These are phyloP conservation scores for Cordilura impudica DNA, from an alignment of 2,888 invertebrate species.

Conservation along the genomic window DNA sequence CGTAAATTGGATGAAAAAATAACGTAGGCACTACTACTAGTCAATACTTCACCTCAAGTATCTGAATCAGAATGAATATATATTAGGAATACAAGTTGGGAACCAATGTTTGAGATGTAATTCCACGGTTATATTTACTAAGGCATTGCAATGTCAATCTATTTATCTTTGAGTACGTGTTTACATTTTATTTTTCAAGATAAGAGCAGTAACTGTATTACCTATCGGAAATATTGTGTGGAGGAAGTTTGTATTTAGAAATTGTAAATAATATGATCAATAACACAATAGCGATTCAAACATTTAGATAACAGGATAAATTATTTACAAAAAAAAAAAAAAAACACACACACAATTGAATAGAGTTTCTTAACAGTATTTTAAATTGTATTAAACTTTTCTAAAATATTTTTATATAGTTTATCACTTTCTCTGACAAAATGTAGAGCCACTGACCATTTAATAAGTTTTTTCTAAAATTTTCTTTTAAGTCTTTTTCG, in stretches of 20 bases:
- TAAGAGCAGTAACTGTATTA: neutral
- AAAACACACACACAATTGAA: too few relatives aligned
- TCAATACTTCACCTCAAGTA: too few relatives aligned
- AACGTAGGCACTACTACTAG: too few relatives aligned
- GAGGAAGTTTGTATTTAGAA: neutral
- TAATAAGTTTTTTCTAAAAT: slow-evolving; percentile 33
- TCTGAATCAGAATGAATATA: too few relatives aligned
- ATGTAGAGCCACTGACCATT: slow-evolving; percentile 55
- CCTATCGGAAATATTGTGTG: neutral
- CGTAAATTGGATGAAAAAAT: too few relatives aligned
- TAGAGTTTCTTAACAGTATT: neutral
- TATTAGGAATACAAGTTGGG: neutral
- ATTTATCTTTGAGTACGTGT: neutral
- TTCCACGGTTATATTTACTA: neutral
- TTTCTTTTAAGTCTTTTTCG: slow-evolving; percentile 9
- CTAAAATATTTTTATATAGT: slow-evolving; percentile 26
- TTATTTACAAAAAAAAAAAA: neutral
- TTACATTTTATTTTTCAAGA: neutral
- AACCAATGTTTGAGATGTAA: neutral
- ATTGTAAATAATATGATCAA: neutral
- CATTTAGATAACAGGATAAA: neutral
- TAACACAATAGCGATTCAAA: neutral
- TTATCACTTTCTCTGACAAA: slow-evolving; percentile 57
- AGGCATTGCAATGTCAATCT: neutral
- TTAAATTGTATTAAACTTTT: neutral